Percentiles rank a stretch among this genome's conserved stretches.
These are phyloP conservation scores for Brachypterus glaber DNA, from an alignment of 2,888 invertebrate genomes.

Conservation along the genomic window DNA sequence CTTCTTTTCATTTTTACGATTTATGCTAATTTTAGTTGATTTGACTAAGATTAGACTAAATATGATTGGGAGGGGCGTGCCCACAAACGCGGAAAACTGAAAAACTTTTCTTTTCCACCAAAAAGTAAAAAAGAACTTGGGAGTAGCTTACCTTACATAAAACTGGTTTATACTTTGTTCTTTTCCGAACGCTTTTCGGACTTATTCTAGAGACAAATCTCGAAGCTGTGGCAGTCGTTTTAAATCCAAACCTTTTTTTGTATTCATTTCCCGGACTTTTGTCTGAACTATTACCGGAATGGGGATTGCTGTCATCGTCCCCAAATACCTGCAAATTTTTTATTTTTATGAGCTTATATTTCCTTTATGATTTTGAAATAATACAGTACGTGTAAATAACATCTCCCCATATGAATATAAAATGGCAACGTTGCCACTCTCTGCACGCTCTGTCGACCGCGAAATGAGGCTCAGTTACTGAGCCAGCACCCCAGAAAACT, in stretches of 20 bases:
- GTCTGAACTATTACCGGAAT: constrained; percentile 32
- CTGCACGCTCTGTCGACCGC: no score
- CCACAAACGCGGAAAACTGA: no score
- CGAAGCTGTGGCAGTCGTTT: constrained; percentile 46
- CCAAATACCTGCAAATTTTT: constrained; percentile 23
- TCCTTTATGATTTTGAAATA: constrained; percentile 5
- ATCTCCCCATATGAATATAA: no score
- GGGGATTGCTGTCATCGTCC: constrained; percentile 33
- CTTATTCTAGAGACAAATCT: constrained; percentile 54
- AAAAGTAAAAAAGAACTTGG: not conserved
- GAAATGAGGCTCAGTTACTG: no score
- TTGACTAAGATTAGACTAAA: no score
- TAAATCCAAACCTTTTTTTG: constrained; percentile 42
- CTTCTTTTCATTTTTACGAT: no score
- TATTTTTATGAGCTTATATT: constrained; percentile 16
- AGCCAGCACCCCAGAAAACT: no score
- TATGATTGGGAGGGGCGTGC: no score
- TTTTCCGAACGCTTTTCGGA: constrained; percentile 47
- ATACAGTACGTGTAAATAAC: no score
- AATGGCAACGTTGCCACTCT: constrained; percentile 26
- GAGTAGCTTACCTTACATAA: constrained; percentile 48
- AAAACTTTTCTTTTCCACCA: not conserved
- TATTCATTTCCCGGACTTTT: constrained; percentile 35
- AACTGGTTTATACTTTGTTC: constrained; percentile 44
- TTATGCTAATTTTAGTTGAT: no score